Percentiles rank a stretch among this genome's conserved stretches.
Conservation (phyloP, 2,113 vertebrate genomes). For the Chaetops frenatus region DNA sequence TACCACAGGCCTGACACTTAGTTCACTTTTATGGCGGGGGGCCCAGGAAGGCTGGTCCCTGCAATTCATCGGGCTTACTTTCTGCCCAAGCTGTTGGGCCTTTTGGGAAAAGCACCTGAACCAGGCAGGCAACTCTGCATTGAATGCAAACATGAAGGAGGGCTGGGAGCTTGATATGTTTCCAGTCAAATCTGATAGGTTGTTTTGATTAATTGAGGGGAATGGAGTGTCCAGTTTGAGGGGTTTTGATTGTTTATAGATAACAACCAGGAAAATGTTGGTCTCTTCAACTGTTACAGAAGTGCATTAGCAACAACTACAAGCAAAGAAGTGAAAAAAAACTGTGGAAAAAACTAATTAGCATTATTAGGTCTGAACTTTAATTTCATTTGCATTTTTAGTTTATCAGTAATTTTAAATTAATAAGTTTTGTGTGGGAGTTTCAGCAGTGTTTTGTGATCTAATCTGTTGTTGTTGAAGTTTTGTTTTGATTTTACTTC, state of each 20-base stretch:
- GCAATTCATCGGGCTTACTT: not conserved
- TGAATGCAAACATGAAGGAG: not conserved
- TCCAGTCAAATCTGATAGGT: not conserved
- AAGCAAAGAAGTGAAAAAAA: not conserved
- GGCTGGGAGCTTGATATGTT: not conserved
- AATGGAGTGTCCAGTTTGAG: not conserved
- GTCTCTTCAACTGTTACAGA: not conserved
- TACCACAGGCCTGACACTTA: not conserved
- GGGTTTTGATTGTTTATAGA: not conserved
- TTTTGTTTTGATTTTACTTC: not conserved
- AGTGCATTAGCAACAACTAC: not conserved
- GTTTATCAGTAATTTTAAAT: not conserved
- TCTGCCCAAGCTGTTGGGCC: not conserved
- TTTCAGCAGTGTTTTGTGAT: not conserved
- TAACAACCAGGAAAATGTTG: not conserved
- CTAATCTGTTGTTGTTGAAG: not conserved
- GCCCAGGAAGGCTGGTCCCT: not conserved
- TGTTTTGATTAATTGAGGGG: not conserved
- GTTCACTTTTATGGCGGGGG: not conserved
- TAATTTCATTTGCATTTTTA: not conserved
- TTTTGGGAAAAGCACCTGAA: not conserved
- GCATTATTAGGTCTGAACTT: not conserved
- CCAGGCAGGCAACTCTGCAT: not conserved
- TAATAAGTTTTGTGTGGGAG: not conserved
- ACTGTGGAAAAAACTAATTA: not conserved